These are phyloP conservation scores for Cyprinodon variegatus DNA, from an alignment of 2,113 vertebrate genomes.

Conservation along the genomic window DNA sequence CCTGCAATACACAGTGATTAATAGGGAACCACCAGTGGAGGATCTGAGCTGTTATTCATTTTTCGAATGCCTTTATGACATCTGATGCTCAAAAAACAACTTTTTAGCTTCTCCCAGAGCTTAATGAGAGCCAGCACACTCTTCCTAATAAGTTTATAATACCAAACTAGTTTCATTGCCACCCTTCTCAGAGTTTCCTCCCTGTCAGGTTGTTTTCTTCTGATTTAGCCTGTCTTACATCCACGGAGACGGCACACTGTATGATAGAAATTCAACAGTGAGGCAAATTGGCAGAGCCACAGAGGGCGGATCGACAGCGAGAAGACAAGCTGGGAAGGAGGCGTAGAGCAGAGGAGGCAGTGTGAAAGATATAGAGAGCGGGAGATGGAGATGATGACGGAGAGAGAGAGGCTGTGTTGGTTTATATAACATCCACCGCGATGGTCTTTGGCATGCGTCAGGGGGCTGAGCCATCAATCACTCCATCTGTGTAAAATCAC, in stretches of 20 bases:
- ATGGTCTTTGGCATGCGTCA: constrained; percentile 90
- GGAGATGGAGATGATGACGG: constrained; percentile 70
- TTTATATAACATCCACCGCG: constrained; percentile 87
- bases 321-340: constrained; percentile 78
- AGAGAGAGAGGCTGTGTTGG: constrained; percentile 82
- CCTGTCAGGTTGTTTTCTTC: constrained; percentile 68
- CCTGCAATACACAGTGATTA: neutral
- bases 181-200: constrained; percentile 54
- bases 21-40: neutral
- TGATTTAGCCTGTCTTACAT: constrained; percentile 67
- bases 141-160: constrained; percentile 24
- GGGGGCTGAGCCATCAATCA: constrained; percentile 95
- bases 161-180: constrained; percentile 33
- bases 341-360: constrained; percentile 77
- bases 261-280: constrained; percentile 75
- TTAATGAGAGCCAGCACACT: neutral
- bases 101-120: constrained; percentile 10
- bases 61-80: neutral
- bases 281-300: constrained; percentile 77
- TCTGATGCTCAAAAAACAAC: constrained; percentile 14
- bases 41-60: neutral
- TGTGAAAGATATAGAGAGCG: constrained; percentile 68
- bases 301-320: constrained; percentile 74
- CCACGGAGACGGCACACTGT: constrained; percentile 56
- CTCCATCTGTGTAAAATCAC: constrained; percentile 99